Conservation (phyloP, 2,113 vertebrate species). For the Acanthochromis polyacanthus region DNA sequence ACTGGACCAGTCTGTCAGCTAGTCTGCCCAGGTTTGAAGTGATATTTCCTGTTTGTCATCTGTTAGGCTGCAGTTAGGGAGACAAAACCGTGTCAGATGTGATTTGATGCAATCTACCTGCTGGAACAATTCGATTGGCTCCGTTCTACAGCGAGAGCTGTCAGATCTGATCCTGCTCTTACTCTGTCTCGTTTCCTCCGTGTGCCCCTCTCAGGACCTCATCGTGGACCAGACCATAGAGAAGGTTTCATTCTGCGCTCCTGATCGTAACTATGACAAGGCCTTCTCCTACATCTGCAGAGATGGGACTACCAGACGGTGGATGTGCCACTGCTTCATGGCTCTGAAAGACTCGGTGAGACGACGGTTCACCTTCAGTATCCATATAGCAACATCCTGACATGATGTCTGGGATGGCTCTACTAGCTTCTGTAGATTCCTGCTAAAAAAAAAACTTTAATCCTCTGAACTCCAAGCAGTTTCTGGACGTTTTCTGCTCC, state of each 20-base stretch:
- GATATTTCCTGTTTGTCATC: constrained; percentile 17
- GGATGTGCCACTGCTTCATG: constrained; percentile 97
- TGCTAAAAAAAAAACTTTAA: neutral
- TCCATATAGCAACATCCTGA: neutral
- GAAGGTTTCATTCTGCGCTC: constrained; percentile 95
- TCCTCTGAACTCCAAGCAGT: too few species aligned
- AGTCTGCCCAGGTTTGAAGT: neutral
- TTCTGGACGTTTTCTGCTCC: too few species aligned
- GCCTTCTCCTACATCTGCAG: constrained; percentile 96
- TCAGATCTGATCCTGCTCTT: constrained; percentile 6
- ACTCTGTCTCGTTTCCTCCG: neutral
- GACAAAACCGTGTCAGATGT: constrained; percentile 1
- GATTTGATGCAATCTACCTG: constrained; percentile 14
- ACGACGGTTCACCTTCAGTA: neutral
- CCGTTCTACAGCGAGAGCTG: neutral
- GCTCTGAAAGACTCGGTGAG: constrained; percentile 94
- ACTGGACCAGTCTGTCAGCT: constrained; percentile 4
- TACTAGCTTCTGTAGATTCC: neutral
- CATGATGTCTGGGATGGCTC: neutral
- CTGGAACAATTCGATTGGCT: neutral
- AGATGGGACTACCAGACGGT: constrained; percentile 92
- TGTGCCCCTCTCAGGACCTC: constrained; percentile 86
- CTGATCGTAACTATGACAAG: constrained; percentile 95
- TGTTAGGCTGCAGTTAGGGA: constrained; percentile 3
- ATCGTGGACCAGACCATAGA: constrained; percentile 96